Evolutionary conservation across 2,888 invertebrate genomes (phyloP), one percentile per base, ranked within the genome.

Genomic region (Andrena bucephala): DNA sequence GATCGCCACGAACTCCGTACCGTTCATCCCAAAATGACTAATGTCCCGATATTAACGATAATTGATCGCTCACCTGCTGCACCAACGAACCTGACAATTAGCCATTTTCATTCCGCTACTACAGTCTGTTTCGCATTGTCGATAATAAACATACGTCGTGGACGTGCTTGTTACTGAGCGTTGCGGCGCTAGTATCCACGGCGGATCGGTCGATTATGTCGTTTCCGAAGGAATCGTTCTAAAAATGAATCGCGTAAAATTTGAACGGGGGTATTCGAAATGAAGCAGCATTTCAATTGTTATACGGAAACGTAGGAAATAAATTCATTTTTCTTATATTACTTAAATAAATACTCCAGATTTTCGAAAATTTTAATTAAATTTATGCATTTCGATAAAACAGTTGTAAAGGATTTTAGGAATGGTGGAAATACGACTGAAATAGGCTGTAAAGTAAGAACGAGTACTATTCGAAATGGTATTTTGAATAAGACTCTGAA

Each of bases 1-100:
- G 24, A 57, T 54, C 74, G 74, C 50, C 27, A 29, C 33, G 16
- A 42, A 60, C 71, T 70, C 66, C 65, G 59, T 73, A 71, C 81
- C 62, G 80, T 75, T 83, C 83, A 83, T 78, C 77, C 83, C 77
- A 73, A 81, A 67, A 63, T 77, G 71, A 71, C 60, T 84, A 82
- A 78, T 77, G 73, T 75, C 54, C 36, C 66, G 75, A 81, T 85
- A 76, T 83, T 76, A 70, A 84, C 80, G 77, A 83, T 74, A 84
- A 87, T 80, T 80, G 81, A 79, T 88, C 85, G 89, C 92, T 93
- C 93, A 93, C 93, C 93, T 93, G 93, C 91, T 92, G 88, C 91
- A 91, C 92, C 90, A 91, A 90, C 88, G 87, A 89, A 89, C 90
- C 91, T 91, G 91, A 91, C 91, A 92, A 93, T 92, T 93, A 91